Conservation (phyloP, 2,797 vertebrate species). For the Schizothorax lantsangensis region DNA sequence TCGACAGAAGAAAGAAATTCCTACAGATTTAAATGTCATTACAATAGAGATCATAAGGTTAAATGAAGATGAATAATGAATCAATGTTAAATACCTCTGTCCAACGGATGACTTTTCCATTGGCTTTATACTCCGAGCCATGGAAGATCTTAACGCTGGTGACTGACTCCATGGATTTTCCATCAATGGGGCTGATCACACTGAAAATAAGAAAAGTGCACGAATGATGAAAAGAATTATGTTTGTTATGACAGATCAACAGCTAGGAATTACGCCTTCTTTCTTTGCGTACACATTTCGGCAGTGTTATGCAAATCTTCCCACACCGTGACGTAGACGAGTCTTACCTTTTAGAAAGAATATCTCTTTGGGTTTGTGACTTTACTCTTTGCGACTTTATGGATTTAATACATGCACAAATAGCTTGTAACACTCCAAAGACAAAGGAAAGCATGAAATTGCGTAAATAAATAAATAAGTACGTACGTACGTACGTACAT, state of each 20-base stretch:
- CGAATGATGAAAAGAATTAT: background rate
- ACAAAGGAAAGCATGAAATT: too few relatives aligned
- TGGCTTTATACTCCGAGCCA: constrained; percentile 96
- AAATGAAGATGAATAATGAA: background rate
- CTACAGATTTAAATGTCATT: background rate
- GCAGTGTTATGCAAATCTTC: background rate
- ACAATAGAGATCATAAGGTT: background rate
- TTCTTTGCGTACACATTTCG: background rate
- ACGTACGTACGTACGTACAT: too few relatives aligned
- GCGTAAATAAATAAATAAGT: too few relatives aligned
- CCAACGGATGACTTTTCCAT: constrained; percentile 97
- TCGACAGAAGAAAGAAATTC: background rate
- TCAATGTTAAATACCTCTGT: constrained; percentile 83
- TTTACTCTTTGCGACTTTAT: background rate
- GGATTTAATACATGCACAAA: too few relatives aligned
- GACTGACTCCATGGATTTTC: constrained; percentile 96
- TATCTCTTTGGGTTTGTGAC: background rate
- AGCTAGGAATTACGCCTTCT: background rate
- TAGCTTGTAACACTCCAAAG: too few relatives aligned
- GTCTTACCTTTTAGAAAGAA: too few relatives aligned
- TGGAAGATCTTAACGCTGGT: constrained; percentile 98
- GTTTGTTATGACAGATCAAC: background rate
- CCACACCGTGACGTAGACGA: background rate
- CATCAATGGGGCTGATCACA: constrained; percentile 94
- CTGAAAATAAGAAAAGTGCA: constrained; percentile 69